Percentiles rank a stretch among this genome's conserved stretches.
phyloP scores from a whole-genome alignment of 2,888 invertebrate species.

The Torymus tubicola region DNA sequence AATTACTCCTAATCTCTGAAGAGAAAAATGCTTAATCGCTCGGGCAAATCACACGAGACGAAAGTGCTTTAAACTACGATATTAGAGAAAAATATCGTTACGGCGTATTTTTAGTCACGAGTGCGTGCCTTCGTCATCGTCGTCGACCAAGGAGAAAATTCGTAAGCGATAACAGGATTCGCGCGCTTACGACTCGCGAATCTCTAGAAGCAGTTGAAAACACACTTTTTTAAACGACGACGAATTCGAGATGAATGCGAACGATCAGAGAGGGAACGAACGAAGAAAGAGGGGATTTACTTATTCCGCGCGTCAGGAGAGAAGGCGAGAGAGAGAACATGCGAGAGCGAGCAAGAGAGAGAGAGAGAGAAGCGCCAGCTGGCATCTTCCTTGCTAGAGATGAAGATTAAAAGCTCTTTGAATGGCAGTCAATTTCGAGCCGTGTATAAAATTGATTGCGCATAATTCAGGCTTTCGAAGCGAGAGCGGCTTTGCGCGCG shows the following conservation, averaged over 20 bases:
- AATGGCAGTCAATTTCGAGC: conserved; percentile 49
- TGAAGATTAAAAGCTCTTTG: conserved; percentile 54
- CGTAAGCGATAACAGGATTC: not conserved
- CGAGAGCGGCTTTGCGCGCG: conserved; percentile 17
- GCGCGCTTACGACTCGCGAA: not conserved
- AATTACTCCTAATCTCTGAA: too few relatives aligned
- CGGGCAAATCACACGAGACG: not conserved
- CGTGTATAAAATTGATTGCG: conserved; percentile 49
- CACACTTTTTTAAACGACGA: conserved; percentile 17
- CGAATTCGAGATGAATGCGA: conserved; percentile 16
- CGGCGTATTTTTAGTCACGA: too few relatives aligned
- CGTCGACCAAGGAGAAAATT: not conserved
- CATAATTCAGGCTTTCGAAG: conserved; percentile 37
- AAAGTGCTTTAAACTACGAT: not conserved
- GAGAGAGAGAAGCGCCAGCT: conserved; percentile 23
- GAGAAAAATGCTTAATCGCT: too few relatives aligned
- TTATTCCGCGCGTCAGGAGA: conserved; percentile 29
- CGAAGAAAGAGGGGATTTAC: conserved; percentile 11
- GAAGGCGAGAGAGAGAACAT: not conserved
- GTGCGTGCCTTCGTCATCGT: too few relatives aligned
- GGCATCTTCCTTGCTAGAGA: conserved; percentile 29
- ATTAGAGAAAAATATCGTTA: too few relatives aligned
- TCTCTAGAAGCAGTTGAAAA: conserved; percentile 7
- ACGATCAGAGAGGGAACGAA: conserved; percentile 2
- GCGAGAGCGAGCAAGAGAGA: not conserved